Percentiles rank a stretch among this genome's conserved stretches.
phyloP scores from a whole-genome alignment of 2,797 vertebrate species.

The Limnodromus scolopaceus region DNA sequence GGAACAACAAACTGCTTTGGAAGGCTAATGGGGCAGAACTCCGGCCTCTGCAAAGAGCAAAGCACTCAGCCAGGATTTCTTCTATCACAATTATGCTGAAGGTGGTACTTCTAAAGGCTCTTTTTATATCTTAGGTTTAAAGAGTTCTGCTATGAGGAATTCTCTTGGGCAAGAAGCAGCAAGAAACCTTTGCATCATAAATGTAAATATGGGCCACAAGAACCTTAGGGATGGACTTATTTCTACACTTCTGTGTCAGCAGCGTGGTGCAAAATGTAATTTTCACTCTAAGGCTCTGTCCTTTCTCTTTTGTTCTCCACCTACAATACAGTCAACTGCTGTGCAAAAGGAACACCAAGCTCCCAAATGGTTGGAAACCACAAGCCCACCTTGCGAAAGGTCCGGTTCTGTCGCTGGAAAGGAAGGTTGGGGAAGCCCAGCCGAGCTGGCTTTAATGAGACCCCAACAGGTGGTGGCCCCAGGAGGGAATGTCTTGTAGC shows the following conservation, averaged over 20 bases:
- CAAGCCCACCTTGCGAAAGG: conserved; percentile 83
- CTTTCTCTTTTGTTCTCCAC: not conserved
- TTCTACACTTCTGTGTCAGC: not conserved
- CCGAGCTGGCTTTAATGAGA: conserved; percentile 87
- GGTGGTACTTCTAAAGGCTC: not conserved
- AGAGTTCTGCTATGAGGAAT: not conserved
- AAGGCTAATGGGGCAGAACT: not conserved
- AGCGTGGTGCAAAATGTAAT: not conserved
- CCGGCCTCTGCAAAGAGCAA: not conserved
- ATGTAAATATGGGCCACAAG: not conserved
- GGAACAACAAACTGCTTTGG: not conserved
- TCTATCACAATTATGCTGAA: not conserved
- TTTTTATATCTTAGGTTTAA: not conserved
- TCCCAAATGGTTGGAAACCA: not conserved
- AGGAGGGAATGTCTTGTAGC: conserved; percentile 90
- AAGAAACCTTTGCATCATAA: not conserved
- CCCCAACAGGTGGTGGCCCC: conserved; percentile 91
- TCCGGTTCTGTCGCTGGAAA: conserved; percentile 85
- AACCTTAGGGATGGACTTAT: not conserved
- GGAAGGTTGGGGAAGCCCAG: conserved; percentile 84
- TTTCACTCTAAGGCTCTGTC: not conserved
- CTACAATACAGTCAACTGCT: not conserved
- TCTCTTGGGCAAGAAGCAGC: not conserved
- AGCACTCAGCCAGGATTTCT: not conserved
- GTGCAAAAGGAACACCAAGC: not conserved